Evolutionary conservation across 2,888 invertebrate species (phyloP).

Genomic region (Drosophila rellima): DNA sequence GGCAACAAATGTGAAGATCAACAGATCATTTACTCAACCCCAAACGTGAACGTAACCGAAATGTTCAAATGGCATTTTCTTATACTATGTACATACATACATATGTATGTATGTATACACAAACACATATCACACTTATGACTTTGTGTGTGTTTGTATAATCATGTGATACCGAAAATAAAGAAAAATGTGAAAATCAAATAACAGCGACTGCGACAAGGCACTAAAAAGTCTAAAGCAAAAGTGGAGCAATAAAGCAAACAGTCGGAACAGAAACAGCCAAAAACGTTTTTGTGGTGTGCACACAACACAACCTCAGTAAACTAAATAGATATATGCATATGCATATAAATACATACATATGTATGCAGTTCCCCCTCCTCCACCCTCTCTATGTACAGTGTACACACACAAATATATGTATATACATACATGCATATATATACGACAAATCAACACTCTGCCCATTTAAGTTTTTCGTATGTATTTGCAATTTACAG

Average conservation of each 20-base stretch:
- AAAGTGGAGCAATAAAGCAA: conserved; percentile 82
- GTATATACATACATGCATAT: too few relatives aligned
- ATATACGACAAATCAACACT: conserved; percentile 39
- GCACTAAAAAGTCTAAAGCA: conserved; percentile 80
- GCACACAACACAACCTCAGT: conserved; percentile 10
- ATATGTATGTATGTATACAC: conserved; percentile 1
- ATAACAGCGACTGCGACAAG: conserved; percentile 74
- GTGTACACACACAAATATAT: too few relatives aligned
- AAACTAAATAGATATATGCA: conserved; percentile 1
- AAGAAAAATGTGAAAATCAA: conserved; percentile 83
- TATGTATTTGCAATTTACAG: conserved; percentile 52
- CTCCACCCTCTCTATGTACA: not conserved
- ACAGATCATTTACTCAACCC: conserved; percentile 75
- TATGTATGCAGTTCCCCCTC: conserved; percentile 6
- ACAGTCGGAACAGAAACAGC: conserved; percentile 64
- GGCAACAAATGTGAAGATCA: conserved; percentile 74
- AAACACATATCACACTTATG: conserved; percentile 13
- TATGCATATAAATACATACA: not conserved
- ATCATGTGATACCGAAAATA: conserved; percentile 80
- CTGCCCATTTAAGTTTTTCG: conserved; percentile 31
- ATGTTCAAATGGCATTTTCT: conserved; percentile 78
- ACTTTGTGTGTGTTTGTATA: conserved; percentile 55
- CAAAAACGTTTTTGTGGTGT: conserved; percentile 53
- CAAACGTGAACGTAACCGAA: conserved; percentile 60
- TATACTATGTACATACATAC: conserved; percentile 29